Evolutionary conservation across 2,797 vertebrate species (phyloP).

Genomic region (Aythya fuligula): DNA sequence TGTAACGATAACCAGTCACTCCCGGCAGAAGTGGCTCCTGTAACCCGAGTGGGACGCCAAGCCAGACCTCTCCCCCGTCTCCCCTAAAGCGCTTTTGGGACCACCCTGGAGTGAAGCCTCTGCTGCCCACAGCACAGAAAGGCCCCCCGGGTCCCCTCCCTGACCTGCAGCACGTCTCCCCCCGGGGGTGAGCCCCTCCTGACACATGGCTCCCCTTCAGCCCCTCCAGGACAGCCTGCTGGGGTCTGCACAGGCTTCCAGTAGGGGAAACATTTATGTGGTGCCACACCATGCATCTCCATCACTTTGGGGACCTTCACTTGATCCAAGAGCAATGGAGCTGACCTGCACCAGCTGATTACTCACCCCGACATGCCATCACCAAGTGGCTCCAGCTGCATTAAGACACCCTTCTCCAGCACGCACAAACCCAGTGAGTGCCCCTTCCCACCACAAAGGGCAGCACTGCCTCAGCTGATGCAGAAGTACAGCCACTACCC

Average conservation of each 20-base stretch:
- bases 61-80: neutral
- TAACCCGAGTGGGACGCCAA: slow-evolving; percentile 7
- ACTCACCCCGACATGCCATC: accelerated
- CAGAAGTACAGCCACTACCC: neutral
- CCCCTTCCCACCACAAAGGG: neutral
- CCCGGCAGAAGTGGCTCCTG: slow-evolving; percentile 37
- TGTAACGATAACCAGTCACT: slow-evolving; percentile 74
- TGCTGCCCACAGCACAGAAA: neutral
- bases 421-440: accelerated
- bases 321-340: neutral
- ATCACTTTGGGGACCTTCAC: too few species aligned
- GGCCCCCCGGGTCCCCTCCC: neutral
- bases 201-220: accelerated
- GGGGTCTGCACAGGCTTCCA: neutral
- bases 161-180: neutral
- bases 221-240: neutral
- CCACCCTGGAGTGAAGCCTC: slow-evolving; percentile 17
- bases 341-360: neutral
- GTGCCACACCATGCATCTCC: neutral
- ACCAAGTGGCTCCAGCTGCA: accelerated
- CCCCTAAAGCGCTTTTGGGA: neutral
- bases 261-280: accelerated
- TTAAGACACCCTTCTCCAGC: neutral
- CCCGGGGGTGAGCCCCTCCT: neutral
- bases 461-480: too few species aligned